Base-by-base conservation (phyloP, 2,888 invertebrate genomes). In the Thymelicus acteon region DNA sequence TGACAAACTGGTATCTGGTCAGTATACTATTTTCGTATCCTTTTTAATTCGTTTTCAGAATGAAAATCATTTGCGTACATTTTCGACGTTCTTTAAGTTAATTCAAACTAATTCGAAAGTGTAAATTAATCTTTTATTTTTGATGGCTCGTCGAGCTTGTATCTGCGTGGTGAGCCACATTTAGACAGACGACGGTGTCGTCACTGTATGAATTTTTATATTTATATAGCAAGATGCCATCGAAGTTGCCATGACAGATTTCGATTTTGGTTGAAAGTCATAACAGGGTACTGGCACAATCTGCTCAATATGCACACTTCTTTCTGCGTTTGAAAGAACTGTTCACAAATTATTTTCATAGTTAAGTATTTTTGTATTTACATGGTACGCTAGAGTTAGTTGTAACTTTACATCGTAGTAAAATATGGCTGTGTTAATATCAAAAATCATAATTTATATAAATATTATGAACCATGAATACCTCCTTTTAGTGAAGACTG, bases 401-500 rank as follows among this genome's bases (percentile, higher is more conserved):
- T 72, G 73, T 76, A 77, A 77, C 79, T 77, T 77, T 79, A 79
- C 73, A 78, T 77, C 75, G 76, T 79, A 82, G 84, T 82, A 86
- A 88, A 87, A 88, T 85, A 91, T 92, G 93, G 93, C 93, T 93
- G 93, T 93, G 93, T 90, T 89, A 85, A 89, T 89, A 91, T 92
- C 92, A 90, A 93, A 92, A 91, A 89, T 81, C 85, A 89, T 91
- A 65, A 89, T 87, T 89, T 86, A 83, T 84, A 82, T 85, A 82
- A 85, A 84, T 85, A 86, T 80, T 80, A 77, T 81, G 80, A 89
- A 92, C 93, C 93, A 83, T 86, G 84, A 89, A 88, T 93, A 93
- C 93, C 93, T 93, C 93, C 89, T 88, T 89, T 54, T 71, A 64
- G 19, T 49, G 63, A 70, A 70, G 63, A 70, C 69, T 70, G 69